A percentile compares a stretch with the other conserved stretches of the same genome.
Conservation (phyloP, 2,888 invertebrate species). For the Clanis bilineata region DNA sequence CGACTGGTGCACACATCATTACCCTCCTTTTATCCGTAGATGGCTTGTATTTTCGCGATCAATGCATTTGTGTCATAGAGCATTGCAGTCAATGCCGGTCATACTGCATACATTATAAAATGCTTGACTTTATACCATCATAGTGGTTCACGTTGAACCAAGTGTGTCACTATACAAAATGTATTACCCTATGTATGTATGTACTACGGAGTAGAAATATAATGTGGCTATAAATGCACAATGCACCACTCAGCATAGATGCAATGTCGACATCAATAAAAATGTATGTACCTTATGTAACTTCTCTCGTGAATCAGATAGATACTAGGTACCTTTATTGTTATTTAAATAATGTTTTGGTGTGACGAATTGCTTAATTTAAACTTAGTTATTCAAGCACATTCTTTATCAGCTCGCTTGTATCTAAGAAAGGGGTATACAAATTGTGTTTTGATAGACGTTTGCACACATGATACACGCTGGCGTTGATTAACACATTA, state of each 20-base stretch:
- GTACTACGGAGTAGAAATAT: not conserved
- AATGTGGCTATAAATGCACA: not conserved
- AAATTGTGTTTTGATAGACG: constrained; percentile 12
- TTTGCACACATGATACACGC: constrained; percentile 13
- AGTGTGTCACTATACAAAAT: not conserved
- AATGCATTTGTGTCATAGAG: constrained; percentile 21
- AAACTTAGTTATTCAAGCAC: not conserved
- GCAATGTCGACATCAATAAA: not conserved
- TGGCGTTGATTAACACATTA: constrained; percentile 41
- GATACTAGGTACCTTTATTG: not conserved
- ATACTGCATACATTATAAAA: constrained; percentile 7
- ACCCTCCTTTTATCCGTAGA: constrained; percentile 56
- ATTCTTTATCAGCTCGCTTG: not conserved
- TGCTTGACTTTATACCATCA: not conserved
- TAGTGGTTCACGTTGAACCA: not conserved
- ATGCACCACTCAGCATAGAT: not conserved
- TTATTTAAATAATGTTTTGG: not conserved
- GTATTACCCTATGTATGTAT: not conserved
- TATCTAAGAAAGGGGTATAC: not conserved
- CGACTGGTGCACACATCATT: constrained; percentile 50
- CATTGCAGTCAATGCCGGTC: constrained; percentile 1
- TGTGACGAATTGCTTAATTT: not conserved
- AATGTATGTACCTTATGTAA: not conserved
- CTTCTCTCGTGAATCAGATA: not conserved
- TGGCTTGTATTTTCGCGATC: constrained; percentile 24